Percentiles rank a stretch among this genome's conserved stretches.
Evolutionary conservation across 2,888 invertebrate genomes (phyloP).

Genomic region (Leucozona laternaria): DNA sequence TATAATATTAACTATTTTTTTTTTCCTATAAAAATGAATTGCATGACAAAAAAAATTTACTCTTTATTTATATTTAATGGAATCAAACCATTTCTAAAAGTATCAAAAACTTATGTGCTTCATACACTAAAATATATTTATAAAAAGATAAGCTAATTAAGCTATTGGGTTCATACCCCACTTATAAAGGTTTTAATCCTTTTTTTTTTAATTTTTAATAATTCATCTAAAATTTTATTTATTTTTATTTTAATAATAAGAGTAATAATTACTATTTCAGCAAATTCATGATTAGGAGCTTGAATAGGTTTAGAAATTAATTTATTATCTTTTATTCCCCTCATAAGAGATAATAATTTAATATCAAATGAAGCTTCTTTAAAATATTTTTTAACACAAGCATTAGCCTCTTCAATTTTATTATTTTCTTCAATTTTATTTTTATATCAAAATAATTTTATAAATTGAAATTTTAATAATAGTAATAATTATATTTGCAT

Average conservation of each 20-base stretch:
- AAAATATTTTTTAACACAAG: constrained; percentile 87
- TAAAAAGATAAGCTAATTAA: constrained; percentile 85
- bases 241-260: constrained; percentile 84
- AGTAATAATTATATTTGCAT: constrained; percentile 78
- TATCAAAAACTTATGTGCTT: constrained; percentile 87
- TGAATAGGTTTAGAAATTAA: constrained; percentile 88
- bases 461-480: constrained; percentile 80
- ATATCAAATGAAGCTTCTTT: constrained; percentile 85
- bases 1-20: constrained; percentile 13
- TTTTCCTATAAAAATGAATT: constrained; percentile 17
- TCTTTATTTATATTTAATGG: constrained; percentile 84
- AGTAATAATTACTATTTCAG: constrained; percentile 84
- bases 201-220: constrained; percentile 85
- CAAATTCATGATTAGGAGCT: constrained; percentile 84
- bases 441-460: constrained; percentile 50
- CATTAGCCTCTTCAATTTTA: constrained; percentile 85
- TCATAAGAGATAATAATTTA: constrained; percentile 85
- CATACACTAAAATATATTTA: constrained; percentile 86
- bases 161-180: constrained; percentile 84
- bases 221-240: constrained; percentile 85
- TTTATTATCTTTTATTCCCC: constrained; percentile 86
- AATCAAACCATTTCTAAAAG: constrained; percentile 86
- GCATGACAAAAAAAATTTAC: constrained; percentile 81
- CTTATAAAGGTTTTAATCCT: constrained; percentile 84
- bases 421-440: constrained; percentile 82